Evolutionary conservation across 2,113 vertebrate genomes (phyloP), one percentile per base, ranked within the genome.

Genomic region (Neoarius graeffei): DNA sequence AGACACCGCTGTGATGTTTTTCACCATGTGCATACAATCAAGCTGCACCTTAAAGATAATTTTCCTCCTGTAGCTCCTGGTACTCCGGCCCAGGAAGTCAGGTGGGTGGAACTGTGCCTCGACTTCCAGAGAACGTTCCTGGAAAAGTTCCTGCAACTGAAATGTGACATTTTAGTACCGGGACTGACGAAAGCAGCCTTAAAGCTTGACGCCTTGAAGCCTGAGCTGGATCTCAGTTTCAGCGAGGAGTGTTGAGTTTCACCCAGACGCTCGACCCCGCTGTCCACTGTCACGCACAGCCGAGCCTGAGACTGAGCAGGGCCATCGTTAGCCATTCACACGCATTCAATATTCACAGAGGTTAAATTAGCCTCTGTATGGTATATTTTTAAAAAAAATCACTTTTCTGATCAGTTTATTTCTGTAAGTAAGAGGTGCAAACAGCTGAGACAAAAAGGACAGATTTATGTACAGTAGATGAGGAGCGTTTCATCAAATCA

Each of bases 221-320:
- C 87, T 5, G n/a, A 64, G 73, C 57, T 13, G 25, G 83, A 23
- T 25, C 54, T 64, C 52, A 8, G 66, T 83, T 77, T 76, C 86
- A 85, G 25, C 66, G 27, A 1, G 86, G 82, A 50, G 83, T 57
- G n/a, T 81, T 1, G 6, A 69, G 89, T 85, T 50, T 85, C 83
- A 82, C 77, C 86, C 77, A 85, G 86, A 89, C 86, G 60, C 79
- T 57, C 80, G 86, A 89, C 57, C 50, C 67, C 8, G 50, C 83
- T 85, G 86, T 85, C 83, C 83, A 50, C 62, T 25, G 57, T 83
- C 81, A 81, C 74, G 76, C 48, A 67, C 85, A 81, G 76, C 85
- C 60, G 50, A 87, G 71, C 23, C 85, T 80, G 84, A 77, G 84
- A 54, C 57, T 27, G 84, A 76, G 77, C 71, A 62, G 52, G 71